Percentiles rank a stretch among this genome's conserved stretches.
Evolutionary conservation across 2,113 vertebrate genomes (phyloP).

Genomic region (Piliocolobus tephrosceles): DNA sequence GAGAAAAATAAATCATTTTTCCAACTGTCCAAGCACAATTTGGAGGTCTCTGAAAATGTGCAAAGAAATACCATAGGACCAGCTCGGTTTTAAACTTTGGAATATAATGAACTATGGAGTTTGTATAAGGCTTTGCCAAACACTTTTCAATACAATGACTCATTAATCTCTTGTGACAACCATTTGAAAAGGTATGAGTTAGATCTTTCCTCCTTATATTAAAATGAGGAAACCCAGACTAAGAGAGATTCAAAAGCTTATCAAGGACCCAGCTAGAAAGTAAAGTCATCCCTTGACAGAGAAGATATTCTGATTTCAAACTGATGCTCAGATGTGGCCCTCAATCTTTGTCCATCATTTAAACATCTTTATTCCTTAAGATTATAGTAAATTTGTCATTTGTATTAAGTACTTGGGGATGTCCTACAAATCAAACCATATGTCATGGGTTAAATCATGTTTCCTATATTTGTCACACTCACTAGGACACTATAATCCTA

Average conservation of each 20-base stretch:
- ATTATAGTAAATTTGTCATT: background rate
- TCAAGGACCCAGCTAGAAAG: background rate
- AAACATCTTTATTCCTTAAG: slow-evolving; percentile 16
- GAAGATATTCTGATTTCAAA: slow-evolving; percentile 16
- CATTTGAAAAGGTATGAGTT: background rate
- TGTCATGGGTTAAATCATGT: slow-evolving; percentile 25
- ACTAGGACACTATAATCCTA: slow-evolving; percentile 47
- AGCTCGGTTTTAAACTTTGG: slow-evolving; percentile 6
- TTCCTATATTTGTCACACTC: slow-evolving; percentile 47
- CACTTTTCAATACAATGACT: slow-evolving; percentile 9
- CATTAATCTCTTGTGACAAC: background rate
- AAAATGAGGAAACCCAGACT: slow-evolving; percentile 8
- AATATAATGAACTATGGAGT: background rate
- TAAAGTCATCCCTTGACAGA: background rate
- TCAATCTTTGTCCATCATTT: background rate
- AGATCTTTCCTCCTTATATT: slow-evolving; percentile 7
- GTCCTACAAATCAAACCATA: background rate
- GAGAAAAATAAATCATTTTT: background rate
- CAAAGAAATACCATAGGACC: background rate
- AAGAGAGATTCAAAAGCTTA: background rate
- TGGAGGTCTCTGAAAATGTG: background rate
- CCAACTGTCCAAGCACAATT: slow-evolving; percentile 3
- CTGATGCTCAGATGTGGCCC: background rate
- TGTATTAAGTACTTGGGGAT: background rate
- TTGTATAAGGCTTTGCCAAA: background rate